These are phyloP conservation scores for Diogma glabrata DNA, from an alignment of 2,888 invertebrate species.

Conservation along the genomic window DNA sequence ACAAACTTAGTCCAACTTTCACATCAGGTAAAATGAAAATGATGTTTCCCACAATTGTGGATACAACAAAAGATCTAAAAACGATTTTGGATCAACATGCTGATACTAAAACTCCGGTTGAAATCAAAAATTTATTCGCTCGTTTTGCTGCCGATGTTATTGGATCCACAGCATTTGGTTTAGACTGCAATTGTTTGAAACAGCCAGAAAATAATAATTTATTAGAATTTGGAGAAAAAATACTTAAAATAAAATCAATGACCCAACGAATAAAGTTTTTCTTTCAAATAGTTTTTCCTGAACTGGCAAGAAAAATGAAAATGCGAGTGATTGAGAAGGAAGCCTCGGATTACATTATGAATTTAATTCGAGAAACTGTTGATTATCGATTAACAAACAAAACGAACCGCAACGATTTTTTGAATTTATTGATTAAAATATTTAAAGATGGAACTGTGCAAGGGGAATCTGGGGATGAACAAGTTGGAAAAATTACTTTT, in stretches of 20 bases:
- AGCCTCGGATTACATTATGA: conserved; percentile 24
- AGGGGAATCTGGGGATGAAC: not conserved
- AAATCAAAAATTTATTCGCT: not conserved
- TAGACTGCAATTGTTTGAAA: not conserved
- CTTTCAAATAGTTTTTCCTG: not conserved
- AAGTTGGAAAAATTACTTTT: conserved; percentile 17
- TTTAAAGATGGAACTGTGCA: conserved; percentile 19
- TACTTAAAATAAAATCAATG: not conserved
- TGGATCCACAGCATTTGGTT: not conserved
- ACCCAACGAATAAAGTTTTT: not conserved
- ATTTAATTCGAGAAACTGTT: conserved; percentile 32
- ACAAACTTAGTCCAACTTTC: not conserved
- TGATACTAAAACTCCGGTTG: not conserved
- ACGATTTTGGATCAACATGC: not conserved
- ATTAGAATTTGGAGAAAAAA: not conserved
- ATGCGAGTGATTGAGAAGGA: not conserved
- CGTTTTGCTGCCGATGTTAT: conserved; percentile 1
- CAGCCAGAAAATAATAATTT: not conserved
- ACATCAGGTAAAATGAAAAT: not conserved
- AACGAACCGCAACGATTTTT: conserved; percentile 37
- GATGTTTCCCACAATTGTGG: not conserved
- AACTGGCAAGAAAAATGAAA: not conserved
- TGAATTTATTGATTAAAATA: conserved; percentile 42
- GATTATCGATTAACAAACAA: conserved; percentile 30
- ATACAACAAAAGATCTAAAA: not conserved